Evolutionary conservation across 2,797 vertebrate genomes (phyloP), one percentile per base, ranked within the genome.

Genomic region (Loriculus beryllinus): DNA sequence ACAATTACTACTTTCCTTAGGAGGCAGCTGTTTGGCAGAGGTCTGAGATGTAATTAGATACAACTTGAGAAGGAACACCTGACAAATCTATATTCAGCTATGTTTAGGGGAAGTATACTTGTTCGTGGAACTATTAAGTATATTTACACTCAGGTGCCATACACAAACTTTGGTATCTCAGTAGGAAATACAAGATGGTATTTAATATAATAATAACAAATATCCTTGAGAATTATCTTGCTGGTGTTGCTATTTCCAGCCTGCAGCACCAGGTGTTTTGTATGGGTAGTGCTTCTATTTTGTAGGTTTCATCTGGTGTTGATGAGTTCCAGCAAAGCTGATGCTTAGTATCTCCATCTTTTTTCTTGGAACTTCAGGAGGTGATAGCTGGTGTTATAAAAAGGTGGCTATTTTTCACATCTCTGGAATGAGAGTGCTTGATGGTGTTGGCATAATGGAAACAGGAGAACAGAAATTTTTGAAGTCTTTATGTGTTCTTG

Each of bases 331-430:
- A 78, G 49, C 62, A 81, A 57, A 80, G 26, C 64, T 92, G 12
- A 20, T 82, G 21, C 26, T 13, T 70, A 7, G 35, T 45, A 23
- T 79, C 35, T 68, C 59, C 5, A 5, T 28, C 9, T 63, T 39
- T 65, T 67, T 60, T 72, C n/a, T 64, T 67, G 31, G 21, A 85
- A 43, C 62, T 62, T 37, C 43, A 69, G 28, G 42, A 90, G 45
- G 31, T n/a, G 14, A 33, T 39, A 47, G 17, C 47, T 94, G 64
- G 28, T 74, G 22, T 71, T 82, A 33, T 2, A 9, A 64, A 49
- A 70, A 29, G 12, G 25, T 0, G 0, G 7, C 10, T 49, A 0
- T 92, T 47, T 70, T 81, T 83, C 39, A 3, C 56, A 9, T 9
- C 42, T 48, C n/a, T 71, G 43, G 37, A 91, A 72, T 75, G 28